These are phyloP conservation scores for Rhineura floridana DNA, from an alignment of 2,113 vertebrate species.

Conservation along the genomic window DNA sequence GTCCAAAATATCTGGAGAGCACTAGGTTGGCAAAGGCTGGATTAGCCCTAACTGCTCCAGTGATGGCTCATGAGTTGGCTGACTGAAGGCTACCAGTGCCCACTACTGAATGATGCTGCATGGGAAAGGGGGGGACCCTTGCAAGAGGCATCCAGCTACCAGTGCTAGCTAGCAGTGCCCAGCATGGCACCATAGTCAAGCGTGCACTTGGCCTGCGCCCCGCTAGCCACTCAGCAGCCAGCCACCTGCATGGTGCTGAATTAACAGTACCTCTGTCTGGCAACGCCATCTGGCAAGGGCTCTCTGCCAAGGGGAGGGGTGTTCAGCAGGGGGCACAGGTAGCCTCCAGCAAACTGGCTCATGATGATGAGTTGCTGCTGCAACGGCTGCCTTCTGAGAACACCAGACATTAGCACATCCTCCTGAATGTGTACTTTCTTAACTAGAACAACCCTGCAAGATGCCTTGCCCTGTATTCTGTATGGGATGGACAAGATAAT, in stretches of 20 bases:
- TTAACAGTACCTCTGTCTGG: neutral
- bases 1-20: too few species aligned
- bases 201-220: neutral
- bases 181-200: neutral
- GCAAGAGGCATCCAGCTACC: neutral
- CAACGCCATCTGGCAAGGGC: neutral
- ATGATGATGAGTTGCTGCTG: neutral
- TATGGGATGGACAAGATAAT: neutral
- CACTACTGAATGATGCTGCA: neutral
- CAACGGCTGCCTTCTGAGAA: neutral
- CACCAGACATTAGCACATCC: neutral
- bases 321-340: neutral
- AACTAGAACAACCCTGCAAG: neutral
- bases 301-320: neutral
- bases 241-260: neutral
- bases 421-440: neutral
- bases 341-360: neutral
- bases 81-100: neutral
- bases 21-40: too few species aligned
- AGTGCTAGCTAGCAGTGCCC: neutral
- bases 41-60: too few species aligned
- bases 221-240: neutral
- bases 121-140: neutral
- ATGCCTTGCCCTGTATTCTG: neutral
- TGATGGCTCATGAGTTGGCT: neutral